These are phyloP conservation scores for Electrona antarctica DNA, from an alignment of 2,113 vertebrate species.

Conservation along the genomic window DNA sequence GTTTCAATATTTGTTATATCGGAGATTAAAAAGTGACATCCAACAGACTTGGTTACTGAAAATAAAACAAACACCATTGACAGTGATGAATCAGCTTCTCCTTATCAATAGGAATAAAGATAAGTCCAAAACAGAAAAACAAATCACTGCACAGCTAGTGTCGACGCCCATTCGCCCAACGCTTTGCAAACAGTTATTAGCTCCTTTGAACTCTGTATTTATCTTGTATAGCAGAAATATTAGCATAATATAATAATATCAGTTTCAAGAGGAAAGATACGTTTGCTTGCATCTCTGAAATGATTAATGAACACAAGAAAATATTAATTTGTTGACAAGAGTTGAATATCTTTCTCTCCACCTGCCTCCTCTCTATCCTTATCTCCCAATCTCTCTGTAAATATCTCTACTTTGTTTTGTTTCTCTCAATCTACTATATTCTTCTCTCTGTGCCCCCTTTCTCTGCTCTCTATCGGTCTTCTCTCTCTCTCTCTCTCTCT, in stretches of 20 bases:
- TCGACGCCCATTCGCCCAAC: conserved; percentile 56
- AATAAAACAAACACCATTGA: conserved; percentile 28
- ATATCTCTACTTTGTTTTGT: neutral
- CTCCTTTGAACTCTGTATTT: conserved; percentile 65
- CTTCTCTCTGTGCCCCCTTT: neutral
- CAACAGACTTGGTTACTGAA: neutral
- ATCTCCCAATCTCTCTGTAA: neutral
- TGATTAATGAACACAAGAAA: no score
- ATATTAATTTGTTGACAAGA: no score
- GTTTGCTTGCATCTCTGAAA: conserved; percentile 29
- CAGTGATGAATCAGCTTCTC: conserved; percentile 58
- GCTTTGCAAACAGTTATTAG: conserved; percentile 65
- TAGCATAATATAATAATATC: conserved; percentile 32
- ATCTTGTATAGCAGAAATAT: conserved; percentile 48
- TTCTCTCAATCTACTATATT: neutral
- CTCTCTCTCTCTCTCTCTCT: neutral
- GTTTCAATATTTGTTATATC: conserved; percentile 36
- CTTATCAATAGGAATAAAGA: conserved; percentile 66
- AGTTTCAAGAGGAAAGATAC: conserved; percentile 34
- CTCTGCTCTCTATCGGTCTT: neutral
- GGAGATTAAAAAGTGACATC: conserved; percentile 22
- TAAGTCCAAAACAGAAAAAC: conserved; percentile 56
- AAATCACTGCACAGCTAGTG: conserved; percentile 51
- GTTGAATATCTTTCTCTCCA: no score
- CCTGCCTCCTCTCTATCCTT: neutral